A percentile compares a stretch with the other conserved stretches of the same genome.
Conservation (phyloP, 2,888 invertebrate species). For the Micoletzkya japonica region DNA sequence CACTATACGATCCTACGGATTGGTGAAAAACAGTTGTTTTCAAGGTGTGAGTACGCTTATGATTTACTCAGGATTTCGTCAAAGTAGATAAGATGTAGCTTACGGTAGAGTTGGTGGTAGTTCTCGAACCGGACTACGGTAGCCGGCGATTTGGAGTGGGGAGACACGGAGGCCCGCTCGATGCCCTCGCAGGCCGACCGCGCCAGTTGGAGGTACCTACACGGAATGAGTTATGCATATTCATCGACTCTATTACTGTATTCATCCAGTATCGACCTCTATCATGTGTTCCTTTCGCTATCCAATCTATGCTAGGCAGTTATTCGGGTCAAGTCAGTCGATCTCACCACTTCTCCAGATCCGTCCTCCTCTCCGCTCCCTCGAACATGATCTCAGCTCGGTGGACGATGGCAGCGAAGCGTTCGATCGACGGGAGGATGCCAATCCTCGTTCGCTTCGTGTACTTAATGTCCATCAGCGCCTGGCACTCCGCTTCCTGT, state of each 20-base stretch:
- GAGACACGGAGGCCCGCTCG: constrained; percentile 77
- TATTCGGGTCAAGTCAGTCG: background rate
- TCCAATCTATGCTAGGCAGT: background rate
- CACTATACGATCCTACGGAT: too few species aligned
- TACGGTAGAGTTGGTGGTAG: constrained; percentile 84
- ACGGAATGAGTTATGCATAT: too few species aligned
- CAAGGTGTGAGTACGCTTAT: background rate
- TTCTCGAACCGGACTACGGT: constrained; percentile 94
- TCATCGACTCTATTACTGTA: too few species aligned
- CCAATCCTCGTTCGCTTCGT: constrained; percentile 55
- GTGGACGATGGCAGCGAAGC: constrained; percentile 72
- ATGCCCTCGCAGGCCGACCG: constrained; percentile 81
- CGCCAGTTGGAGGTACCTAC: constrained; percentile 49
- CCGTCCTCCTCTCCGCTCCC: constrained; percentile 82
- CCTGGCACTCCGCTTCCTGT: constrained; percentile 43
- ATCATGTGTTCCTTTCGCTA: background rate
- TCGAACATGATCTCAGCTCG: constrained; percentile 85
- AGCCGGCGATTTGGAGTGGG: constrained; percentile 82
- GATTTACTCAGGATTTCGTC: background rate
- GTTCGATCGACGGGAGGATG: constrained; percentile 52
- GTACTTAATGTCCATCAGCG: constrained; percentile 42
- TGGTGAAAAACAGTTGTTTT: background rate
- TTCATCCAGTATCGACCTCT: too few species aligned
- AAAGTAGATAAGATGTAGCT: constrained; percentile 48
- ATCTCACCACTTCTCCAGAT: constrained; percentile 82